Conservation (phyloP, 2,888 invertebrate genomes). For the Pherbina coryleti region DNA sequence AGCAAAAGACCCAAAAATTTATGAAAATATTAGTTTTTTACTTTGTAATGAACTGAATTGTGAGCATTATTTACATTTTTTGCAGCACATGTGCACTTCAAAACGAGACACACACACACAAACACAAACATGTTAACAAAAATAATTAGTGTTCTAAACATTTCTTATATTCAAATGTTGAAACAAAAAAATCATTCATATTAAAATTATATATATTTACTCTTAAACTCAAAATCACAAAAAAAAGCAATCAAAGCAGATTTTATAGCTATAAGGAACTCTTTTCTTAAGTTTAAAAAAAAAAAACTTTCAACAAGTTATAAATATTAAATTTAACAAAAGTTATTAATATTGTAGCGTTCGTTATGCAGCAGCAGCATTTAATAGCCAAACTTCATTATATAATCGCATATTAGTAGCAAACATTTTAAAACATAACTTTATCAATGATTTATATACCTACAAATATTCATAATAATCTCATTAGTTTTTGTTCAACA, state of each 20-base stretch:
- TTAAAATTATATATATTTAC: constrained; percentile 18
- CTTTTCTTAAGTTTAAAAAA: not conserved
- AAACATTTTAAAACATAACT: not conserved
- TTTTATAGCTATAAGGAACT: not conserved
- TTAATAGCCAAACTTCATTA: not conserved
- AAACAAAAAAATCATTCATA: constrained; percentile 12
- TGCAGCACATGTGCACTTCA: not conserved
- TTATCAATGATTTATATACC: not conserved
- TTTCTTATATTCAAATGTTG: constrained; percentile 24
- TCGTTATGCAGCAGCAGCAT: constrained; percentile 15
- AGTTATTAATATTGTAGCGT: not conserved
- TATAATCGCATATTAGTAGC: constrained; percentile 2
- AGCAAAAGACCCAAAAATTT: not conserved
- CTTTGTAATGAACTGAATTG: too few species aligned
- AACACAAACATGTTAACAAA: constrained; percentile 19
- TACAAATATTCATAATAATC: not conserved
- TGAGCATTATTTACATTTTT: not conserved
- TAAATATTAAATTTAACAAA: not conserved
- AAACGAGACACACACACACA: not conserved
- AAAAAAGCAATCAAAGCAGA: not conserved
- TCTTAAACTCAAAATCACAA: not conserved
- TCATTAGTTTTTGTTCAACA: too few species aligned
- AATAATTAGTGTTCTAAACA: constrained; percentile 5
- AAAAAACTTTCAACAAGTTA: not conserved
- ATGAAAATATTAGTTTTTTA: too few species aligned